Conservation (phyloP, 2,113 vertebrate genomes). For the Bubo bubo region DNA sequence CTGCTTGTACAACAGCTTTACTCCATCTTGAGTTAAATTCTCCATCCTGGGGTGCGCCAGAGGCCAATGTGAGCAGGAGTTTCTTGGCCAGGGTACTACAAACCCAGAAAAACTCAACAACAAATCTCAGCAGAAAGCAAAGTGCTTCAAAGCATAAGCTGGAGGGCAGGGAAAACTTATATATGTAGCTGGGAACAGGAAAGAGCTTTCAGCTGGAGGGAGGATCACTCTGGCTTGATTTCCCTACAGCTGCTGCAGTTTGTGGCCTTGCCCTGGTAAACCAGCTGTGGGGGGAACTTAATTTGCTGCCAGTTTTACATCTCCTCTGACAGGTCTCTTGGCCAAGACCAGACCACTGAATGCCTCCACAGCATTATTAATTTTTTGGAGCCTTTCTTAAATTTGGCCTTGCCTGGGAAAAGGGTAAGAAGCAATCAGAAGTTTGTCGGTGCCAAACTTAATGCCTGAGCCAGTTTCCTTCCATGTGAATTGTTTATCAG, state of each 20-base stretch:
- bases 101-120: not conserved
- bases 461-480: not conserved
- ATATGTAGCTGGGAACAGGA: not conserved
- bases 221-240: not conserved
- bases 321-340: not conserved
- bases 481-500: not conserved
- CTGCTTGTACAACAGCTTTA: not conserved
- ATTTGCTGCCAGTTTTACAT: not conserved
- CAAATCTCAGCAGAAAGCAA: not conserved
- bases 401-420: not conserved
- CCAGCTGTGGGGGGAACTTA: not conserved
- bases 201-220: not conserved
- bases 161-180: not conserved
- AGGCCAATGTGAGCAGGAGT: too few species aligned
- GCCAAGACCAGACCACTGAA: not conserved
- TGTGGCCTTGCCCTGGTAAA: not conserved
- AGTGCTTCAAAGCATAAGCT: fast-evolving
- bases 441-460: not conserved
- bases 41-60: not conserved
- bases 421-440: not conserved
- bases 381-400: not conserved
- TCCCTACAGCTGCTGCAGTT: not conserved
- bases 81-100: not conserved
- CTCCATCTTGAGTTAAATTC: not conserved
- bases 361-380: not conserved